Evolutionary conservation across 1,140 invertebrate genomes (phyloP), one percentile per base, ranked within the genome.

Genomic region (Drosophila equinoxialis): DNA sequence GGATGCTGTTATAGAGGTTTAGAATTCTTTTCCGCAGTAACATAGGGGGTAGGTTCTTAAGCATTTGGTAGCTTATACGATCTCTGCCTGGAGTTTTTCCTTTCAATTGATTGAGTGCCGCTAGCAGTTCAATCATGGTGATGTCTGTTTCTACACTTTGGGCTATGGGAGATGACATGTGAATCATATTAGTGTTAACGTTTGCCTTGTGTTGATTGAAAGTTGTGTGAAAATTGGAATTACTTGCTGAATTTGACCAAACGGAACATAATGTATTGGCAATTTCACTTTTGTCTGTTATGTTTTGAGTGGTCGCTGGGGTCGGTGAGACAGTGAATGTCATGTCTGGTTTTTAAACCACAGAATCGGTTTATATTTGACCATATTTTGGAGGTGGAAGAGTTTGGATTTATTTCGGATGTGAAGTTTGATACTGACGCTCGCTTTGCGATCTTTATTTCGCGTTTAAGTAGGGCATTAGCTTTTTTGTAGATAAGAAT

Each of bases 361-460:
- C 65, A 67, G 5, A 5, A 78, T 0, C n/a, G 41, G 13, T 66
- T 66, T 20, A 71, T 71, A 33, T 78, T 73, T 17, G 60, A 73
- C 69, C 69, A 72, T 54, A 77, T 65, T 74, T 74, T 65, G 10
- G 10, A 33, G 11, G 41, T 57, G 5, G 62, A 23, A 6, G 75
- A 41, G 11, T 41, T 65, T 14, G 71, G 71, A 17, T 42, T 67
- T 23, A 77, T 74, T 41, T 69, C 55, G 6, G 71, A 45, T 37
- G 71, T 70, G 6, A 74, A 70, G 6, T 58, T 41, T 39, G 63
- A n/a, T 23, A 70, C 8, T 33, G 66, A 73, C 17, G 6, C 37
- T 69, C 35, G 48, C 63, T 77, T 77, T n/a, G 26, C 35, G 42
- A 26, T 42, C 65, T 69, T 72, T 14, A 68, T 51, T 68, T 76